phyloP scores from a whole-genome alignment of 2,113 vertebrate genomes.

The Cygnus buccinator region DNA sequence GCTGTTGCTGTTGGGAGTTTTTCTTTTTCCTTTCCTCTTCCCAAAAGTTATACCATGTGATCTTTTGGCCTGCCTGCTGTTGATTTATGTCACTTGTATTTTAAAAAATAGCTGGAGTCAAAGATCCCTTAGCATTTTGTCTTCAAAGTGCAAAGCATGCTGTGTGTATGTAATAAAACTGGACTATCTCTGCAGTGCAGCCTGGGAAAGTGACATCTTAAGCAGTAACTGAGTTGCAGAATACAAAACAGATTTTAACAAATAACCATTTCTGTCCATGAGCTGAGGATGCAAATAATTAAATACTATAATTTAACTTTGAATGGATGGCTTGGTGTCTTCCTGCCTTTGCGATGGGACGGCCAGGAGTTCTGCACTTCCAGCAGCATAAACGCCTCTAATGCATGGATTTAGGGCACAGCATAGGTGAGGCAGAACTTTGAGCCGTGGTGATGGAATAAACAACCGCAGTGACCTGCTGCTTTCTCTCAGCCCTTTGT shows the following conservation, averaged over 20 bases:
- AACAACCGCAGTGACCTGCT: not conserved
- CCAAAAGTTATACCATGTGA: not conserved
- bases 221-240: not conserved
- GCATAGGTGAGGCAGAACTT: not conserved
- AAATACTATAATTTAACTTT: not conserved
- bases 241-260: not conserved
- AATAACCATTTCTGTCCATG: not conserved
- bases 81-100: not conserved
- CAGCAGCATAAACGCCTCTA: not conserved
- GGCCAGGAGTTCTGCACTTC: not conserved
- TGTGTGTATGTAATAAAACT: not conserved
- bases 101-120: not conserved
- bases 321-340: not conserved
- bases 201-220: not conserved
- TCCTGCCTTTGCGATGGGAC: rapidly evolving
- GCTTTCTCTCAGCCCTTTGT: not conserved
- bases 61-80: not conserved
- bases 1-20: too few relatives aligned
- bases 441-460: not conserved
- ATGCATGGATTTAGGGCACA: slow-evolving; percentile 2
- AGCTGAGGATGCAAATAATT: not conserved
- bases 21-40: too few relatives aligned
- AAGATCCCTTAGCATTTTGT: not conserved
- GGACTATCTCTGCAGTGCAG: not conserved
- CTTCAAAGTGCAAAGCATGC: not conserved